phyloP scores from a whole-genome alignment of 2,113 vertebrate species.

The Macheiramphus alcinus region DNA sequence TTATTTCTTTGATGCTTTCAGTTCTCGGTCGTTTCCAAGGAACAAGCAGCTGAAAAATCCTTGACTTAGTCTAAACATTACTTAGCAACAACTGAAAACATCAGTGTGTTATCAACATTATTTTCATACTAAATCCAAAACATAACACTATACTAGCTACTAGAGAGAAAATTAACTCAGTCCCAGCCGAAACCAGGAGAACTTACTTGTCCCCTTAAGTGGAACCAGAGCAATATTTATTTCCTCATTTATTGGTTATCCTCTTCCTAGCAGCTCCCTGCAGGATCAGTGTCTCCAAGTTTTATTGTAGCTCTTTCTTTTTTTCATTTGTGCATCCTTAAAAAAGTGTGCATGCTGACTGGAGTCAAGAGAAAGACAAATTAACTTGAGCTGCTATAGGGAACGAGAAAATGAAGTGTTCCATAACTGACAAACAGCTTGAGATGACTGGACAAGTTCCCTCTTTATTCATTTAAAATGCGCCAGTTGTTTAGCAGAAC shows the following conservation, averaged over 20 bases:
- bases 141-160: too few species aligned
- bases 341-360: background rate
- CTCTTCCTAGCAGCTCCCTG: background rate
- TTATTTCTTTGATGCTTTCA: slow-evolving; percentile 51
- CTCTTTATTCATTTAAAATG: slow-evolving; percentile 18
- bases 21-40: slow-evolving; percentile 1
- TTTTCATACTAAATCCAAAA: too few species aligned
- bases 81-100: too few species aligned
- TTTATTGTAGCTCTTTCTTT: background rate
- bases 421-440: slow-evolving; percentile 15
- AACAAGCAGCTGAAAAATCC: background rate
- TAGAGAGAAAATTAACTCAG: too few species aligned
- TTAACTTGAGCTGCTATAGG: slow-evolving; percentile 6
- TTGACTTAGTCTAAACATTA: too few species aligned
- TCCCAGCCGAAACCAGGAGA: too few species aligned
- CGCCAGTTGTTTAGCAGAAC: slow-evolving; percentile 2
- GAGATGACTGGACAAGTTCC: slow-evolving; percentile 50
- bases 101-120: too few species aligned
- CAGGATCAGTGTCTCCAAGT: background rate
- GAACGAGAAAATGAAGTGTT: slow-evolving; percentile 49
- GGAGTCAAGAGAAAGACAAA: slow-evolving; percentile 8
- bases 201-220: background rate
- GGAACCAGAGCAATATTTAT: slow-evolving; percentile 1
- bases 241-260: background rate
- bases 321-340: background rate